Percentiles rank a stretch among this genome's conserved stretches.
These are phyloP conservation scores for Gisinianus flammeolus DNA, from an alignment of 2,888 invertebrate genomes.

Conservation along the genomic window DNA sequence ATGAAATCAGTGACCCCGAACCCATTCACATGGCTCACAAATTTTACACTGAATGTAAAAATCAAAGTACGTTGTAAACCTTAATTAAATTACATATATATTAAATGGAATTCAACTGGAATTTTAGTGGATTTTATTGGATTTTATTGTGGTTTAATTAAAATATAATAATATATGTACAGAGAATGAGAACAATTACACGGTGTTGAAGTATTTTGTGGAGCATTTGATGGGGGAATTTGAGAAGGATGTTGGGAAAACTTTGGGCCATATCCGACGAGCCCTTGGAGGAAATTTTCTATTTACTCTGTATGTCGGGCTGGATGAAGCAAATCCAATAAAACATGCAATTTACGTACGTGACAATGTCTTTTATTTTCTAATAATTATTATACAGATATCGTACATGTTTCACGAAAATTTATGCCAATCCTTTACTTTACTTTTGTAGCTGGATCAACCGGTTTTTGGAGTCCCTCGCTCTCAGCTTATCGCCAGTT, in stretches of 20 bases:
- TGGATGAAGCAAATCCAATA: conserved; percentile 49
- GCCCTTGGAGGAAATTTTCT: conserved; percentile 48
- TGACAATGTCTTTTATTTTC: neutral
- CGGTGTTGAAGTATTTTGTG: conserved; percentile 34
- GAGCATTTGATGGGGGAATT: conserved; percentile 40
- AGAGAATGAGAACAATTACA: conserved; percentile 31
- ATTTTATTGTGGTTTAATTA: too few species aligned
- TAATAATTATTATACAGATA: neutral
- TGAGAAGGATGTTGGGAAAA: conserved; percentile 40
- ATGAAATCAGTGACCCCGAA: conserved; percentile 58
- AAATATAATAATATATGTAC: neutral
- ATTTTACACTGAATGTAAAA: conserved; percentile 71
- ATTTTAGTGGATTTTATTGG: neutral
- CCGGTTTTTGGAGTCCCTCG: conserved; percentile 36
- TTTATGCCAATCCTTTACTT: neutral
- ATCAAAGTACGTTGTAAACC: conserved; percentile 67
- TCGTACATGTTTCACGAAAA: neutral
- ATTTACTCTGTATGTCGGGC: conserved; percentile 45
- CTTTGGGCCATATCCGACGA: conserved; percentile 51
- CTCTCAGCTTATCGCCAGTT: conserved; percentile 16
- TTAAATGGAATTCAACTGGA: conserved; percentile 2
- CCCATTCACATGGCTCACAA: conserved; percentile 65
- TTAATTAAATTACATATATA: neutral
- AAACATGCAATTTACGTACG: conserved; percentile 52
- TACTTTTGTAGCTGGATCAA: conserved; percentile 43